Conservation (phyloP, 2,113 vertebrate genomes). For the human region GRCh38 chr1:173206501-173207000, state of each 20-base stretch:
- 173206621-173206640: background rate
- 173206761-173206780: background rate
- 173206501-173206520: too few species aligned
- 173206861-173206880: background rate
- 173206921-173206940: background rate
- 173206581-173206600: background rate
- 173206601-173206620: background rate
- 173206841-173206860: constrained; percentile 53
- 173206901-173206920: background rate
- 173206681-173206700: background rate
- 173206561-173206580: background rate
- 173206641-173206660: background rate
- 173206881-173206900: background rate
- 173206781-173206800: background rate
- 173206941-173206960: background rate
- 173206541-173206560: background rate
- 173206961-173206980: background rate
- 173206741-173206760: background rate
- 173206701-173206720: background rate
- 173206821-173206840: background rate
- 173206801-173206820: background rate
- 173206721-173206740: background rate
- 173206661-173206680: background rate
- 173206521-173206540: background rate
- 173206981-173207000: background rate